Evolutionary conservation across 2,888 invertebrate genomes (phyloP), one percentile per base, ranked within the genome.

Genomic region (Temnothorax unifasciatus): DNA sequence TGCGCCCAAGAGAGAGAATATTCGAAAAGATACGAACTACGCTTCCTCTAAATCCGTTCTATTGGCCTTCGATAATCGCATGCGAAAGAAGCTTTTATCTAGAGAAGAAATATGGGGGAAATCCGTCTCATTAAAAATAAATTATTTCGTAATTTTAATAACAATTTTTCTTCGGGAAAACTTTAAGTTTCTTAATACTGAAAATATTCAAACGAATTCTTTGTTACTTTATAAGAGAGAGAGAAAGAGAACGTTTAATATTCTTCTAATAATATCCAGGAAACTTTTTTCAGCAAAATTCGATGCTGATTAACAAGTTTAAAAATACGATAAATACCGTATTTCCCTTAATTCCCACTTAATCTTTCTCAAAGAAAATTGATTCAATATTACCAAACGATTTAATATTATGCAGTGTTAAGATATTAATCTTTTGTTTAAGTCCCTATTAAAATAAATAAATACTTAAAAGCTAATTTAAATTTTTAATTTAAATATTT

Each of bases 1-100:
- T 88, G 88, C 61, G 44, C 47, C 54, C 25, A 52, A 21, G 64
- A 77, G 69, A 84, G 69, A 84, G 69, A 84, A 34, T 79, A n/a
- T 66, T 29, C 41, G 71, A 15, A 57, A 47, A n/a, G 11, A 50
- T 73, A 41, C 76, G 34, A 74, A 83, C 25, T 79, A 64, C 68
- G 25, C n/a, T 82, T 81, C 64, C 84, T 57, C 76, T 21, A 34
- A 34, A 34, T 34, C 52, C 11, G 11, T 25, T 63, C 41, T 52
- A 29, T 25, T 44, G 29, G 15, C 29, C 18, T 34, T 75, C 34
- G 34, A 34, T 75, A 63, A 38, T 11, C 47, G 34, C 44, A n/a
- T 64, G 18, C 47, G 11, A 8, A 47, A 15, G 15, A 38, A 57
- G n/a, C 15, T 76, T 13, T 52, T 38, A 64, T 25, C 21, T 25